Conservation (phyloP, 2,888 invertebrate genomes). For the Drosophila quinaria region DNA sequence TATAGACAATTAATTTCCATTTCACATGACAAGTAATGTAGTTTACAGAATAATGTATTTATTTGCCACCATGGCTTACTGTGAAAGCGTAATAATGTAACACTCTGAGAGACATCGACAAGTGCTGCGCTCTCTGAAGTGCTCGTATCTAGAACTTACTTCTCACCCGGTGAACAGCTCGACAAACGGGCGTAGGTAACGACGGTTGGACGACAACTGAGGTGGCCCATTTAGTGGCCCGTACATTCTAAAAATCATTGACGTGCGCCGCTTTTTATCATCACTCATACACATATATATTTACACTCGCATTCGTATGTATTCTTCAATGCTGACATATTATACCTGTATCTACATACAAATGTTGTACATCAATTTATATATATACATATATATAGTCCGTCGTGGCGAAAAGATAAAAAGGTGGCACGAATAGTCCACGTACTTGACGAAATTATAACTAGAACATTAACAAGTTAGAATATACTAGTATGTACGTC, state of each 20-base stretch:
- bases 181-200: slow-evolving; percentile 50
- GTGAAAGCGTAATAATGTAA: neutral
- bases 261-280: slow-evolving; percentile 53
- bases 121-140: neutral
- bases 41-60: slow-evolving; percentile 1
- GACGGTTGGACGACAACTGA: slow-evolving; percentile 69
- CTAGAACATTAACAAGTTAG: slow-evolving; percentile 19
- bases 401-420: slow-evolving; percentile 43
- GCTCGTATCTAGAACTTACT: slow-evolving; percentile 52
- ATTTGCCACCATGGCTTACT: neutral
- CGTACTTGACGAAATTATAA: slow-evolving; percentile 39
- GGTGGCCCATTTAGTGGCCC: slow-evolving; percentile 17
- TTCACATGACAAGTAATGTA: neutral
- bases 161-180: slow-evolving; percentile 29
- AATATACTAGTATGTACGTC: too few species aligned
- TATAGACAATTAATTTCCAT: neutral
- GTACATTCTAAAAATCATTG: slow-evolving; percentile 43
- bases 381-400: slow-evolving; percentile 24
- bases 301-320: slow-evolving; percentile 7
- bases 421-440: slow-evolving; percentile 36
- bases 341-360: slow-evolving; percentile 5
- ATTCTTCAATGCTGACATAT: neutral
- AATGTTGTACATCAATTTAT: slow-evolving; percentile 12
- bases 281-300: slow-evolving; percentile 7
- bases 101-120: slow-evolving; percentile 4